Base-by-base conservation (phyloP, 2,797 vertebrate species). In the Simalia tracyae region DNA sequence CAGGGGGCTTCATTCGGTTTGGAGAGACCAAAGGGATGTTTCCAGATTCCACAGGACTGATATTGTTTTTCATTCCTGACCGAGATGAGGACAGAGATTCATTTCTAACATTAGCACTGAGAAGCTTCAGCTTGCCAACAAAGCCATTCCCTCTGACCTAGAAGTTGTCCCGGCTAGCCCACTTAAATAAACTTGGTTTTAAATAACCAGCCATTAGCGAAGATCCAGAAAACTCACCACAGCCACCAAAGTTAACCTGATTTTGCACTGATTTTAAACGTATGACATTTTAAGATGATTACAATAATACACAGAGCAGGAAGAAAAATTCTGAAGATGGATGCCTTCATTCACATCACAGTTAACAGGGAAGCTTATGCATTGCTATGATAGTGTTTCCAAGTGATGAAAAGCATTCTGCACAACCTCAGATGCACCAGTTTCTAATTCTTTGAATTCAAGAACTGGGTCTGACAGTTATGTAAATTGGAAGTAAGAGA, bases 101-200 rank as follows among this genome's bases (percentile, higher is more conserved):
- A 90, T 87, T 63, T 87, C 89, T 92, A 92, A 84, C 92, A 92
- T 59, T 89, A 90, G 88, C 28, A 31, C 92, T 59, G 89, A 28
- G 66, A 81, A 88, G 60, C 50, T n/a, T 56, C 14, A 42, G 59
- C 14, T 7, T 28, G 7, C 66, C 68, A 66, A 26, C 68, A 57
- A 68, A 54, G 50, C n/a, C 14, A 42, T 59, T 64, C 68, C 59
- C 4, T 66, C 26, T 57, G 50, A 66, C 31, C 60, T 84, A 60
- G 68, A 64, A 64, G 54, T 50, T n/a, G 7, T 36, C 15, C 1
- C 26, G 50, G 19, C 42, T 50, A 76, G 24, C 61, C 63, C 88
- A 86, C 26, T 19, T 24, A 31, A 22, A 57, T 66, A 61, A 89
- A 22, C 64, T 22, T 86, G n/a, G 14, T 42, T 42, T 15, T 68